phyloP scores from a whole-genome alignment of 37 sponge, comb jelly and placozoan species.

The Bolinopsis microptera region DNA sequence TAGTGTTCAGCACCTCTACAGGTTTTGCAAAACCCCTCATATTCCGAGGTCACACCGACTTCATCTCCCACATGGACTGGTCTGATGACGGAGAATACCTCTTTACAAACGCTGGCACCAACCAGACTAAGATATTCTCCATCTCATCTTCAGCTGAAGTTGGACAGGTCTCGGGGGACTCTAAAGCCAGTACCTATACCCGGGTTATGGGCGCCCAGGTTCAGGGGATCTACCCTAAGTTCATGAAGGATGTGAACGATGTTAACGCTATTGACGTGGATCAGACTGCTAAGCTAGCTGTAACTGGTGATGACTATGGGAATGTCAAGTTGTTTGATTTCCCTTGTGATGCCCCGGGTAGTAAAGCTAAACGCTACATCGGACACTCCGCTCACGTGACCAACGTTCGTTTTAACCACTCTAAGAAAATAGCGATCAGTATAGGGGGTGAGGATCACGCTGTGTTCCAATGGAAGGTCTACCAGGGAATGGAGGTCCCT shows the following conservation, averaged over 20 bases:
- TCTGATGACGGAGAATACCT: slow-evolving; percentile 81
- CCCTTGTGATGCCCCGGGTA: slow-evolving; percentile 74
- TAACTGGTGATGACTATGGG: slow-evolving; percentile 73
- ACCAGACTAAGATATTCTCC: slow-evolving; percentile 83
- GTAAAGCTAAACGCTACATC: slow-evolving; percentile 86
- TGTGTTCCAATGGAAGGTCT: slow-evolving; percentile 91
- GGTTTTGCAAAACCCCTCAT: slow-evolving; percentile 74
- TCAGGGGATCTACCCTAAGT: slow-evolving; percentile 92
- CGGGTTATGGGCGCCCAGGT: slow-evolving; percentile 85
- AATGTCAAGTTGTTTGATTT: slow-evolving; percentile 68
- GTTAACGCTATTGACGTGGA: slow-evolving; percentile 83
- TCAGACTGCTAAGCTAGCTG: slow-evolving; percentile 69
- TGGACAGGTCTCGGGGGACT: slow-evolving; percentile 70
- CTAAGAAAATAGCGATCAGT: slow-evolving; percentile 79
- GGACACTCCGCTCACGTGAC: slow-evolving; percentile 99
- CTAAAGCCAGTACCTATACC: slow-evolving; percentile 84
- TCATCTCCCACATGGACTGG: slow-evolving; percentile 97
- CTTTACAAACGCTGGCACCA: slow-evolving; percentile 91
- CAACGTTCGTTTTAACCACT: slow-evolving; percentile 83
- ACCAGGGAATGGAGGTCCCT: slow-evolving; percentile 19
- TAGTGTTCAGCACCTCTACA: slow-evolving; percentile 77
- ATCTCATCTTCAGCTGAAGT: slow-evolving; percentile 75
- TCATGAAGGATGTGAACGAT: slow-evolving; percentile 86
- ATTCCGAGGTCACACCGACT: slow-evolving; percentile 86
- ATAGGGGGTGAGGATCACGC: slow-evolving; percentile 94